Evolutionary conservation across 2,888 invertebrate genomes (phyloP).

Genomic region (Xanthostigma xanthostigma): DNA sequence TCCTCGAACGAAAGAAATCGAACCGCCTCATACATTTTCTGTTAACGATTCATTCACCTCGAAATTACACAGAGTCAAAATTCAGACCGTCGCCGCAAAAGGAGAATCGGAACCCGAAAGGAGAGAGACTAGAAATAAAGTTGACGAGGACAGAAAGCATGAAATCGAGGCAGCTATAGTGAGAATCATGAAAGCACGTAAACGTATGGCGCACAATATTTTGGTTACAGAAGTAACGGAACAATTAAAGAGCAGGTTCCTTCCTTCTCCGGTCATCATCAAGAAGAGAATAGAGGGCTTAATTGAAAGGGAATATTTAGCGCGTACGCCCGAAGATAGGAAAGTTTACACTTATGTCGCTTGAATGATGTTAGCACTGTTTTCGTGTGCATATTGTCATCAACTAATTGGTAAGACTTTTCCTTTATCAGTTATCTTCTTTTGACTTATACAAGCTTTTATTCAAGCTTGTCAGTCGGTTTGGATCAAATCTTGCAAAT

Average conservation of each 20-base stretch:
- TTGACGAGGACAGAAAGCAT: conserved; percentile 97
- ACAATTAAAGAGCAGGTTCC: conserved; percentile 90
- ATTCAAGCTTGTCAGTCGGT: too few relatives aligned
- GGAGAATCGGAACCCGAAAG: conserved; percentile 99
- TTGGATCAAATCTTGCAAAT: too few relatives aligned
- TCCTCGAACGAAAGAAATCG: conserved; percentile 95
- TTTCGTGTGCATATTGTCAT: too few relatives aligned
- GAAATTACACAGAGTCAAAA: conserved; percentile 89
- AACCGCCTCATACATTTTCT: conserved; percentile 78
- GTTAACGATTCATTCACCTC: conserved; percentile 98
- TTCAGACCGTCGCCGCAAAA: conserved; percentile 86
- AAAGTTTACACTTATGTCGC: conserved; percentile 94
- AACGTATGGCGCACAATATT: conserved; percentile 86
- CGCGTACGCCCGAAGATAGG: conserved; percentile 92
- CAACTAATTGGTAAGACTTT: too few relatives aligned
- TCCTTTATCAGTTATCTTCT: too few relatives aligned
- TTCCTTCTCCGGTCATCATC: conserved; percentile 94
- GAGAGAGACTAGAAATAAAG: conserved; percentile 92
- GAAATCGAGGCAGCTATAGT: conserved; percentile 99
- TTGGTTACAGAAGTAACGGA: conserved; percentile 95
- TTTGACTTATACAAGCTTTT: too few relatives aligned
- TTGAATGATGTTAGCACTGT: conserved; percentile 30
- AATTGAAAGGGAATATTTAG: conserved; percentile 97
- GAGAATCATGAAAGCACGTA: conserved; percentile 96
- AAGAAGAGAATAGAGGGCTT: conserved; percentile 99